phyloP scores from a whole-genome alignment of 2,113 vertebrate species.

The Macrotus californicus region DNA sequence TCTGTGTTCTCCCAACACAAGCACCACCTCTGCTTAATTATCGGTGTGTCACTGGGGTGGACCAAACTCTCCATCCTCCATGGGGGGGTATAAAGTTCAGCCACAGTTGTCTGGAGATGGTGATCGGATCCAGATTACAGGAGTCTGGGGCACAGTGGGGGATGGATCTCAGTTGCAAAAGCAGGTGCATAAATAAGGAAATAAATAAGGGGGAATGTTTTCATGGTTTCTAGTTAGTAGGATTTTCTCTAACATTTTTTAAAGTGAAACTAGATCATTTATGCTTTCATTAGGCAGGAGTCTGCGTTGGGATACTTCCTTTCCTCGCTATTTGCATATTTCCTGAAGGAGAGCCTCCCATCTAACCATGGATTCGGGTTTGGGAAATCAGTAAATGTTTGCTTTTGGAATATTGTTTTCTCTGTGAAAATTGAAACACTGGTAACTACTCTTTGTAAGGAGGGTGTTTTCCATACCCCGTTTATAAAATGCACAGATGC shows the following conservation, averaged over 20 bases:
- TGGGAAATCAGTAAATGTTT: not conserved
- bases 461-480: not conserved
- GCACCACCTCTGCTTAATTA: not conserved
- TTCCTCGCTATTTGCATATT: conserved; percentile 29
- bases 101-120: conserved; percentile 33
- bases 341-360: conserved; percentile 12
- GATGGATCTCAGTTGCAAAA: not conserved
- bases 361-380: conserved; percentile 14
- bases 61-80: not conserved
- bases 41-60: not conserved
- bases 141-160: not conserved
- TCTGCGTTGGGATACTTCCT: not conserved
- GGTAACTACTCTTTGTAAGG: not conserved
- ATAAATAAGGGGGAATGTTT: not conserved
- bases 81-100: conserved; percentile 19
- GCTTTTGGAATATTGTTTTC: conserved; percentile 2
- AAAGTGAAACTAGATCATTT: not conserved
- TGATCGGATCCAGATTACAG: not conserved
- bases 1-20: not conserved
- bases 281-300: not conserved
- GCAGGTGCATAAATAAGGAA: not conserved
- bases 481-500: not conserved
- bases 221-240: not conserved
- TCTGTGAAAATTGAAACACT: not conserved
- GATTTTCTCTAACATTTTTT: not conserved